Evolutionary conservation across 2,797 vertebrate species (phyloP).

Genomic region (Hozukius guyotensis): DNA sequence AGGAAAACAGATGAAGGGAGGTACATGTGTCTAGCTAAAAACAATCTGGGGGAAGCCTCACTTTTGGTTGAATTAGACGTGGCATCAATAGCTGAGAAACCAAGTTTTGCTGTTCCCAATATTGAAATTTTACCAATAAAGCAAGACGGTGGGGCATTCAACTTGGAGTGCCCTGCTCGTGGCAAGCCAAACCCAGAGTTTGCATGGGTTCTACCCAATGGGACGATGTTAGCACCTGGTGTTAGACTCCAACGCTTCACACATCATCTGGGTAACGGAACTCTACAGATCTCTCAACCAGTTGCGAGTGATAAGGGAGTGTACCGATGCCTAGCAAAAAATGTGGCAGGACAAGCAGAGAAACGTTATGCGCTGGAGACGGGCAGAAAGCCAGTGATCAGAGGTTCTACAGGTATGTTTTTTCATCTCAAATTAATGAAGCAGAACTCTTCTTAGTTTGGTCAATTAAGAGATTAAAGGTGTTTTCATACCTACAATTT

Average conservation of each 20-base stretch:
- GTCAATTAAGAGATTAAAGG: not conserved
- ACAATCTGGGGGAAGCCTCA: conserved; percentile 80
- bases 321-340: conserved; percentile 84
- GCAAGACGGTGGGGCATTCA: conserved; percentile 66
- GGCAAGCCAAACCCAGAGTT: conserved; percentile 84
- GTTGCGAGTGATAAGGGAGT: conserved; percentile 80
- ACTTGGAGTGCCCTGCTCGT: conserved; percentile 79
- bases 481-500: not conserved
- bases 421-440: not conserved
- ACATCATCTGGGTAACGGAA: conserved; percentile 80
- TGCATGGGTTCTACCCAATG: conserved; percentile 84
- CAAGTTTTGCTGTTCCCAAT: conserved; percentile 83
- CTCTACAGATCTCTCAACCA: conserved; percentile 73
- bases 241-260: conserved; percentile 75
- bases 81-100: conserved; percentile 83
- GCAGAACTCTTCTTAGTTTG: not conserved
- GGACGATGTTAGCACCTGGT: conserved; percentile 77
- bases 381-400: conserved; percentile 81
- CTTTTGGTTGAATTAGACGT: conserved; percentile 81
- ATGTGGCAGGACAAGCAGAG: conserved; percentile 85
- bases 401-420: conserved; percentile 74
- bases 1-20: conserved; percentile 83
- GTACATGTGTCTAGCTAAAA: conserved; percentile 82
- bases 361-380: conserved; percentile 82
- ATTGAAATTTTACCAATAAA: conserved; percentile 83